Percentiles rank a stretch among this genome's conserved stretches.
These are phyloP conservation scores for Cirrhinus mrigala DNA, from an alignment of 2,797 vertebrate species.

Conservation along the genomic window DNA sequence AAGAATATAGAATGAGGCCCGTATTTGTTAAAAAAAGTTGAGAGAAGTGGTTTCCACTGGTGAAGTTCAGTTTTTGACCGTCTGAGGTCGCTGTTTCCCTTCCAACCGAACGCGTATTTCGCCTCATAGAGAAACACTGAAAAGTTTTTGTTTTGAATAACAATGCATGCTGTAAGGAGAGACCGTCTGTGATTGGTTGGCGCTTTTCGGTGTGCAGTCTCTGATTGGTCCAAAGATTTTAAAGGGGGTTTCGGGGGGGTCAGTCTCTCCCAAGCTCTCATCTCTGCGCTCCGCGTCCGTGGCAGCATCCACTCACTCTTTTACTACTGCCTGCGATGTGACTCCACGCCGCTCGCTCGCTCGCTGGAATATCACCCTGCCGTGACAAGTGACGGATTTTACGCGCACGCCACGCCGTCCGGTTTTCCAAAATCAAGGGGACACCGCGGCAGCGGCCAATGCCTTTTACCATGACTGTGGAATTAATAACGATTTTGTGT, in stretches of 20 bases:
- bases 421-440: constrained; percentile 70
- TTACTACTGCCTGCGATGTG: constrained; percentile 84
- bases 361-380: constrained; percentile 74
- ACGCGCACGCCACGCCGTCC: constrained; percentile 71
- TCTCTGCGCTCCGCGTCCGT: constrained; percentile 15
- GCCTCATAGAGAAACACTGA: constrained; percentile 71
- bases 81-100: constrained; percentile 74
- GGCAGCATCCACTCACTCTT: constrained; percentile 76
- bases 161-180: constrained; percentile 73
- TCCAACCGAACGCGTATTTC: constrained; percentile 59
- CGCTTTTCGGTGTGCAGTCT: constrained; percentile 65
- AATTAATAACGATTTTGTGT: constrained; percentile 80
- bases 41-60: not conserved
- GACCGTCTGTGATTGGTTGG: constrained; percentile 72
- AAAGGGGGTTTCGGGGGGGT: constrained; percentile 66
- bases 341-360: constrained; percentile 73
- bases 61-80: constrained; percentile 60
- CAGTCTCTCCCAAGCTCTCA: constrained; percentile 55
- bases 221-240: constrained; percentile 75
- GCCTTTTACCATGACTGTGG: constrained; percentile 79
- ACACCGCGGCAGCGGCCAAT: constrained; percentile 71
- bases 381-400: constrained; percentile 75
- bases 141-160: constrained; percentile 82
- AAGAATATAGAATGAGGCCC: not conserved
- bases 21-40: not conserved